These are phyloP conservation scores for Saccostrea echinata DNA, from an alignment of 1,140 invertebrate genomes.

Conservation along the genomic window DNA sequence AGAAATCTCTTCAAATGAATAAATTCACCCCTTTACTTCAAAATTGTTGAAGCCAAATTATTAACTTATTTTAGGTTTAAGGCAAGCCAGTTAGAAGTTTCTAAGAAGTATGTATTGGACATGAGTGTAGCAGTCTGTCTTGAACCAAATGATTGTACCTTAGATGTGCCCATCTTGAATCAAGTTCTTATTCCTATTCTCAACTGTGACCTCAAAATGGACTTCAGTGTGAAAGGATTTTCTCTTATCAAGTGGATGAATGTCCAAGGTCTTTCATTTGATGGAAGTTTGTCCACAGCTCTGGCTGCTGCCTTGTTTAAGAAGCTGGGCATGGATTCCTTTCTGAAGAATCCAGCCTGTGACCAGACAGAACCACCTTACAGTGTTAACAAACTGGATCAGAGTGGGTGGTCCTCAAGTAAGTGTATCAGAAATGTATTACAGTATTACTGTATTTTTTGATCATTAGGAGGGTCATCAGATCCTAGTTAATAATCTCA, in stretches of 20 bases:
- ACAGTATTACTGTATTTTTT: too few species aligned
- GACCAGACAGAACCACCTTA: background rate
- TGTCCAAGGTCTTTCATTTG: background rate
- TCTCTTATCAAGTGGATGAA: conserved; percentile 33
- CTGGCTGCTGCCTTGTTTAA: background rate
- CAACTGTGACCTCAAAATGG: conserved; percentile 21
- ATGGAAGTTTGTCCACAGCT: conserved; percentile 13
- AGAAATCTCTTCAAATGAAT: too few species aligned
- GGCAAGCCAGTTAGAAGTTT: background rate
- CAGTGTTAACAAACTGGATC: background rate
- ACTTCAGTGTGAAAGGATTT: conserved; percentile 13
- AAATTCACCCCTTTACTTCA: too few species aligned
- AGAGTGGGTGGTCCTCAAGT: conserved; percentile 26
- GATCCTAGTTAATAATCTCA: too few species aligned
- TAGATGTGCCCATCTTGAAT: background rate
- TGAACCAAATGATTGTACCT: background rate
- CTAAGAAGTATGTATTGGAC: conserved; percentile 5
- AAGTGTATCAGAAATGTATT: too few species aligned
- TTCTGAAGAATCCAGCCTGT: background rate
- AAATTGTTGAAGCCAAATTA: too few species aligned
- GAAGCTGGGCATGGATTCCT: conserved; percentile 8
- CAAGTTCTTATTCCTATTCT: conserved; percentile 17
- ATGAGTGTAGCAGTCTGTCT: background rate
- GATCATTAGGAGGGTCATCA: too few species aligned
- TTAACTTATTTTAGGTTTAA: background rate